Conservation (phyloP, 1,140 invertebrate species). For the Drosophila teissieri region DNA sequence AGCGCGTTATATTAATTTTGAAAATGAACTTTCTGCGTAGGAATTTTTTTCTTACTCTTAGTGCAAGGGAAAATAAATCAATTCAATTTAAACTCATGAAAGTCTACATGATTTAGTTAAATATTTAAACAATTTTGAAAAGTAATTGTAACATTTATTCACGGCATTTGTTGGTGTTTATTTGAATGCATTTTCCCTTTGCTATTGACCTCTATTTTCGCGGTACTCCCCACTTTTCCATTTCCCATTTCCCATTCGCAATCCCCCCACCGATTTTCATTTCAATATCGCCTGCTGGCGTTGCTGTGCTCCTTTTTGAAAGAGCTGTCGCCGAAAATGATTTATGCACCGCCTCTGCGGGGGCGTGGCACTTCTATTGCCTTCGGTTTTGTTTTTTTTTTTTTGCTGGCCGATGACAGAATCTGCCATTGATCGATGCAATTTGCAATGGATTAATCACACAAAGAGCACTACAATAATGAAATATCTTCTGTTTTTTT, state of each 20-base stretch:
- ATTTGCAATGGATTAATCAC: conserved; percentile 41
- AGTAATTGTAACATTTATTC: neutral
- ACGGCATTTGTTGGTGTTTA: neutral
- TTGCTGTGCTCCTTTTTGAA: conserved; percentile 10
- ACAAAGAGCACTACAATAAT: conserved; percentile 15
- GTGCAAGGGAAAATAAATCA: no score
- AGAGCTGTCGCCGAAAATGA: conserved; percentile 31
- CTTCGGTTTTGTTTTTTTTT: conserved; percentile 16
- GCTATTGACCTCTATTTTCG: conserved; percentile 7
- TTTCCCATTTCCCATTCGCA: neutral
- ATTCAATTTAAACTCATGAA: no score
- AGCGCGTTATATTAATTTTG: neutral
- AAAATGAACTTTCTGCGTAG: neutral
- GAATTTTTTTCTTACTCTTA: neutral
- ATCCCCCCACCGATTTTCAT: conserved; percentile 22
- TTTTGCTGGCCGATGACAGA: conserved; percentile 28
- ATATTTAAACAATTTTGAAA: neutral
- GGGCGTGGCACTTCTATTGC: conserved; percentile 38
- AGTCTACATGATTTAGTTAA: no score
- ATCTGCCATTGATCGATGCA: conserved; percentile 40
- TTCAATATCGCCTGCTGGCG: conserved; percentile 26
- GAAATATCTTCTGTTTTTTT: neutral
- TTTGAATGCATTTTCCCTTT: conserved; percentile 1
- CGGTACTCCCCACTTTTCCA: neutral
- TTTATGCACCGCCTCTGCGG: conserved; percentile 42